Evolutionary conservation across 2,113 vertebrate species (phyloP).

Genomic region (Typhlomys cinereus): DNA sequence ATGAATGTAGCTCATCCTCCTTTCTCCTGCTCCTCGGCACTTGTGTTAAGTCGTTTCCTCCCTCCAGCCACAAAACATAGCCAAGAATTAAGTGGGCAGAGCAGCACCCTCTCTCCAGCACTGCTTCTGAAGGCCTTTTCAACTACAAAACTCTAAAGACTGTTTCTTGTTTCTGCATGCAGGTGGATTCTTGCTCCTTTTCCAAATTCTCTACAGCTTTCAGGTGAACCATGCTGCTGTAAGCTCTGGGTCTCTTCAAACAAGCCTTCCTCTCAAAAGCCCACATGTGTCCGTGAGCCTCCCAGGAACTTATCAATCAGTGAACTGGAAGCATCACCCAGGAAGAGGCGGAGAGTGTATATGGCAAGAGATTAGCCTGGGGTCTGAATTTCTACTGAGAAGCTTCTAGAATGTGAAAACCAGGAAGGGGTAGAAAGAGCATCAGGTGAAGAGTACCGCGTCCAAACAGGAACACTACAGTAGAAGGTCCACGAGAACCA

Average conservation of each 20-base stretch:
- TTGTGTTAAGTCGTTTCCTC: background rate
- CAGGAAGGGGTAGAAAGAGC: too few species aligned
- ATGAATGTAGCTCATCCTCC: background rate
- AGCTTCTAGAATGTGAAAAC: background rate
- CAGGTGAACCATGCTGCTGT: background rate
- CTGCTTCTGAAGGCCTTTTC: background rate
- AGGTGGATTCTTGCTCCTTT: background rate
- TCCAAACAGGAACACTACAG: background rate
- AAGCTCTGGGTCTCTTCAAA: background rate
- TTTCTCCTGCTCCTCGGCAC: background rate
- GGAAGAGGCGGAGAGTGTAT: background rate
- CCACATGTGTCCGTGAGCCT: background rate
- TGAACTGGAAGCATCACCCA: background rate
- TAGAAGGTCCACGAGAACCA: background rate
- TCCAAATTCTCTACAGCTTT: background rate
- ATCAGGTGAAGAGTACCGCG: background rate
- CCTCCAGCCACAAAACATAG: background rate
- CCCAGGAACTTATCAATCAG: background rate
- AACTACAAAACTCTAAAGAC: background rate
- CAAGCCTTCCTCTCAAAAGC: background rate
- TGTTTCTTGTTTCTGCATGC: background rate
- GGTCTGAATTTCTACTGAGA: background rate
- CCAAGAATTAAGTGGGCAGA: background rate
- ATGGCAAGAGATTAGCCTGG: background rate
- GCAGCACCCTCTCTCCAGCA: accelerated